These are phyloP conservation scores for Rhaphigaster nebulosa DNA, from an alignment of 2,888 invertebrate genomes.

Conservation along the genomic window DNA sequence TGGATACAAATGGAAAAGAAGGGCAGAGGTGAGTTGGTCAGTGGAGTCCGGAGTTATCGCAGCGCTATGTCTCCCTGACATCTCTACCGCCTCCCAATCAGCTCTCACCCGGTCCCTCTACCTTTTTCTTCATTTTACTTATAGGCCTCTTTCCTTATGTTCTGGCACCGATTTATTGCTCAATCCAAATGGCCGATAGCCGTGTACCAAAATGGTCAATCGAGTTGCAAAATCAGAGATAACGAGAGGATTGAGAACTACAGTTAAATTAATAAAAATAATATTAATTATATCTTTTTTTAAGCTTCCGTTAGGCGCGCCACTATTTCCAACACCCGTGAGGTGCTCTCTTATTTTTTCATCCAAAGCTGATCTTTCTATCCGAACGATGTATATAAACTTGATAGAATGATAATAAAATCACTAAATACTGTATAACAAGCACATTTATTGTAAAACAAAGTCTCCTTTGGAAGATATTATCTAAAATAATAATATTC, in stretches of 20 bases:
- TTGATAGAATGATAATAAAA: no score
- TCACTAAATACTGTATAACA: no score
- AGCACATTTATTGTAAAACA: no score
- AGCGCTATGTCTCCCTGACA: constrained; percentile 18
- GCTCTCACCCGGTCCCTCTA: background rate
- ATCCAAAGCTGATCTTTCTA: no score
- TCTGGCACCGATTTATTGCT: background rate
- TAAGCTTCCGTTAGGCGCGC: no score
- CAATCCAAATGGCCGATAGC: background rate
- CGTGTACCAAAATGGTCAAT: background rate
- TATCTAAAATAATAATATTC: no score
- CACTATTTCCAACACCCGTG: no score
- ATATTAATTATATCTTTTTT: no score
- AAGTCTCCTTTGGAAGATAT: no score
- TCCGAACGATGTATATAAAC: no score
- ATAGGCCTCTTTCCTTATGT: background rate
- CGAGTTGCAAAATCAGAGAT: background rate
- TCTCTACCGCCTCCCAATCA: constrained; percentile 37
- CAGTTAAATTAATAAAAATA: no score
- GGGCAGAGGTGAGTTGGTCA: constrained; percentile 8
- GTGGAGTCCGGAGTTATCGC: constrained; percentile 16
- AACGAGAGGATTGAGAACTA: background rate
- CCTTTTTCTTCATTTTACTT: constrained; percentile 27
- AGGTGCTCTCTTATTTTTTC: no score
- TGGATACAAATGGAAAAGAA: constrained; percentile 15